Conservation (phyloP, 2,888 invertebrate species). For the Lepidocyrtoides sp. region DNA sequence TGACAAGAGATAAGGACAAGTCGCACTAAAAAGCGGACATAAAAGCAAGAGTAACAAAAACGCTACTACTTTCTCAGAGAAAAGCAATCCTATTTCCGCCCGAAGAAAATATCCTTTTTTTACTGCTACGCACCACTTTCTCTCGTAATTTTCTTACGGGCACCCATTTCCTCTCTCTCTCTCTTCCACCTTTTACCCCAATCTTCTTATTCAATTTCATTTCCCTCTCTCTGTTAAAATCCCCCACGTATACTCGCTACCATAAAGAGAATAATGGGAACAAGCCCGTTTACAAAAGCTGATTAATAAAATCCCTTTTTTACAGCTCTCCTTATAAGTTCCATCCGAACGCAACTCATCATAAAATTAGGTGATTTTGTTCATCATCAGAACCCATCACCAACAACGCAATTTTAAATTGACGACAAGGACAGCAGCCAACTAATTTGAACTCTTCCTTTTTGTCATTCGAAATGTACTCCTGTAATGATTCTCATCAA, state of each 20-base stretch:
- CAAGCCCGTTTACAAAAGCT: not conserved
- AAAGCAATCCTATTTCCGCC: conserved; percentile 46
- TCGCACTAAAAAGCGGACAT: not conserved
- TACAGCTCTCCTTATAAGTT: conserved; percentile 23
- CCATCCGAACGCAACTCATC: conserved; percentile 32
- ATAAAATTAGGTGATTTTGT: conserved; percentile 66
- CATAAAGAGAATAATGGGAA: conserved; percentile 28
- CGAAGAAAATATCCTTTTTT: conserved; percentile 32
- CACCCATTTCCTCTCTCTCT: not conserved
- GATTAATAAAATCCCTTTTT: conserved; percentile 62
- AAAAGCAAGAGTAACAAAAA: not conserved
- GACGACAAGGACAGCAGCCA: not conserved
- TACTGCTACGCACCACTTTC: not conserved
- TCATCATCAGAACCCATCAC: conserved; percentile 42
- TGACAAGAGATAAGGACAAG: too few species aligned
- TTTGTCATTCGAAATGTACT: not conserved
- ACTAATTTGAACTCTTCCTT: conserved; percentile 28
- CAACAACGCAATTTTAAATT: conserved; percentile 12
- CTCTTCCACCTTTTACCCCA: not conserved
- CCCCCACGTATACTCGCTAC: not conserved
- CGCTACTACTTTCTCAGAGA: not conserved
- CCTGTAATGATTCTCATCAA: conserved; percentile 45
- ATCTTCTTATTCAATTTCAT: conserved; percentile 22
- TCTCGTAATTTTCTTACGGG: not conserved
- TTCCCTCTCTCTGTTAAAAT: not conserved